Conservation (phyloP, 2,113 vertebrate genomes). For the Siniperca chuatsi region DNA sequence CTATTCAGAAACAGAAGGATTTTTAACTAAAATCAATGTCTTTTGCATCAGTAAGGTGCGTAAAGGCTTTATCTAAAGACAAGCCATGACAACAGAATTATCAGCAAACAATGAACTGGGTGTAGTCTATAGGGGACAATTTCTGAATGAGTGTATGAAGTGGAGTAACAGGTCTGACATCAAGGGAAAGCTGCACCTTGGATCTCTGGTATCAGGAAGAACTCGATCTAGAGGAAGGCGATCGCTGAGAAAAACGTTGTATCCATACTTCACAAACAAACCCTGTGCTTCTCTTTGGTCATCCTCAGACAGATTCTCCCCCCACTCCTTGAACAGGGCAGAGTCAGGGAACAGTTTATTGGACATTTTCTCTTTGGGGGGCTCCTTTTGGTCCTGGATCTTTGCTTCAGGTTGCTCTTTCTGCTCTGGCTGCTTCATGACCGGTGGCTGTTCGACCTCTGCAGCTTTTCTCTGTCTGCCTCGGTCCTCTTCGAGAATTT, state of each 20-base stretch:
- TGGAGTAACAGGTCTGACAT: not conserved
- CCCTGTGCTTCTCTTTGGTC: constrained; percentile 77
- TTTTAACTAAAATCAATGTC: not conserved
- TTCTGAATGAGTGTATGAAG: not conserved
- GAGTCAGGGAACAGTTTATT: constrained; percentile 76
- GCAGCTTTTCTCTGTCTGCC: not conserved
- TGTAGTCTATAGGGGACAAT: accelerated
- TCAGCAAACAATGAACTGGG: not conserved
- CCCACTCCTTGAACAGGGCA: constrained; percentile 74
- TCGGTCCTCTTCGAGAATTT: constrained; percentile 39
- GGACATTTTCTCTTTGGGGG: constrained; percentile 2
- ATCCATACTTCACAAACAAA: constrained; percentile 77
- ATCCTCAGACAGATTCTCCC: constrained; percentile 69
- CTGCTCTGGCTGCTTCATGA: not conserved
- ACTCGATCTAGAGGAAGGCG: constrained; percentile 74
- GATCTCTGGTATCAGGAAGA: constrained; percentile 75
- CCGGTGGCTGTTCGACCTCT: not conserved
- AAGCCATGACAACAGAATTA: not conserved
- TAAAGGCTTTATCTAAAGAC: not conserved
- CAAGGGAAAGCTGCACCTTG: constrained; percentile 43
- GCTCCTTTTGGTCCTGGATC: not conserved
- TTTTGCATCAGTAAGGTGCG: not conserved
- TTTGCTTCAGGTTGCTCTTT: not conserved
- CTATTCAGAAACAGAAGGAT: constrained; percentile 49
- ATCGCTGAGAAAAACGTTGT: constrained; percentile 83